Base-by-base conservation (phyloP, 2,888 invertebrate genomes). In the Lasioglossum pauxillum region DNA sequence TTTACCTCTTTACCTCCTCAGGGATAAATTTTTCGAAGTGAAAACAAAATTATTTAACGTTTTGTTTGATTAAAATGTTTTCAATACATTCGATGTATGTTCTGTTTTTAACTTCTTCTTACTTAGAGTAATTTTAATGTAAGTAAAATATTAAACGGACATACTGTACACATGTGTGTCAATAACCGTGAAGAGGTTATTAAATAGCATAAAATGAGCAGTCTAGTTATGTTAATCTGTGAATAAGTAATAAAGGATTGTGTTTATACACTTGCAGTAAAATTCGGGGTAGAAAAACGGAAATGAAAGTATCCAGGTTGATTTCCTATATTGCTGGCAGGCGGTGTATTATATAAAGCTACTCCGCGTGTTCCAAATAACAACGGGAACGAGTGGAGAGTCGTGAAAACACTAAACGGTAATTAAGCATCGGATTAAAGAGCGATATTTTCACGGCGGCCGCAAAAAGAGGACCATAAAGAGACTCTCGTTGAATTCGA, bases 401-500 rank as follows among this genome's bases (percentile, higher is more conserved):
- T 38, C 57, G n/a, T 38, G 49, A 14, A 46, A 75, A 78, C 57
- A 73, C 38, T 75, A 80, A 80, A 77, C 19, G 69, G 27, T 77
- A 77, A 80, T 78, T 77, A 80, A 85, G 80, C 80, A 80, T 41
- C 73, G 8, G 71, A 78, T 75, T 78, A 71, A 76, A 73, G 27
- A 74, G 74, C 60, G 53, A 83, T 75, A 73, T 73, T 79, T 80
- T 19, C 41, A 49, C 44, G 31, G 53, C 19, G 53, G 23, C n/a
- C 27, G 35, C 38, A 67, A 35, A 35, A 27, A 41, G 41, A 75
- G 31, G 14, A 72, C 41, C 19, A 60, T 14, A 72, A 77, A 69
- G 49, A 53, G 74, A 75, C 41, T 78, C 60, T 60, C 80, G 82
- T 77, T 80, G 80, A 77, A 85, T 80, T 78, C 79, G 80, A 85